Percentiles rank a stretch among this genome's conserved stretches.
Evolutionary conservation across 2,888 invertebrate genomes (phyloP).

Genomic region (Chrysomela aeneicollis): DNA sequence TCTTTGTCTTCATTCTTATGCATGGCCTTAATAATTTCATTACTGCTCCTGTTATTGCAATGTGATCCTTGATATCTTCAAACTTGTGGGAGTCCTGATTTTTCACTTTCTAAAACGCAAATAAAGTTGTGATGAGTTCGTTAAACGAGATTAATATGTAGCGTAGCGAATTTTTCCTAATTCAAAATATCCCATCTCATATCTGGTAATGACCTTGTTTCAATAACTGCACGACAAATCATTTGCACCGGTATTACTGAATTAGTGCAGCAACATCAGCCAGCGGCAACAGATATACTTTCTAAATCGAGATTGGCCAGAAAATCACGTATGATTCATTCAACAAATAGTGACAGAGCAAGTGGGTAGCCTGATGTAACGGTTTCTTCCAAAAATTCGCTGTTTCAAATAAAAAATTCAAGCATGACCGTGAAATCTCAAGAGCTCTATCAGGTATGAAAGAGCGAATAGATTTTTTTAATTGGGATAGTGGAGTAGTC

Average conservation of each 20-base stretch:
- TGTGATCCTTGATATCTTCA: too few relatives aligned
- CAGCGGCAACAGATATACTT: slow-evolving; percentile 1
- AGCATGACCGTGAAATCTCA: slow-evolving; percentile 17
- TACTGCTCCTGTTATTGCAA: too few relatives aligned
- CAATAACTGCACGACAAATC: slow-evolving; percentile 15
- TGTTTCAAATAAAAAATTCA: slow-evolving; percentile 13
- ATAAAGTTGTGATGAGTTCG: too few relatives aligned
- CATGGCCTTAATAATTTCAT: too few relatives aligned
- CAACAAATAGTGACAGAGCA: background rate
- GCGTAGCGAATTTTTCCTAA: too few relatives aligned
- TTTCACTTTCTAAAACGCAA: too few relatives aligned
- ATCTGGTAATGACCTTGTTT: slow-evolving; percentile 20
- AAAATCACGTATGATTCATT: slow-evolving; percentile 22
- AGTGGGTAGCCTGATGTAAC: slow-evolving; percentile 15
- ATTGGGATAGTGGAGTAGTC: slow-evolving; percentile 3
- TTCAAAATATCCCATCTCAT: background rate
- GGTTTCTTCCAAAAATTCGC: slow-evolving; percentile 9
- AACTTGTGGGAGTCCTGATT: too few relatives aligned
- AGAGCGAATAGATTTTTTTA: slow-evolving; percentile 13
- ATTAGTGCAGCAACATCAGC: slow-evolving; percentile 17
- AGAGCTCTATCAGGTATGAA: slow-evolving; percentile 3
- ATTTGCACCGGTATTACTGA: slow-evolving; percentile 8
- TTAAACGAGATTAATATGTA: too few relatives aligned
- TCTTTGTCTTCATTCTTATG: too few relatives aligned
- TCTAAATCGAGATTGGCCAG: slow-evolving; percentile 23